Percentiles rank a stretch among this genome's conserved stretches.
Conservation (phyloP, 2,797 vertebrate species). For the Spinus olivaceus region DNA sequence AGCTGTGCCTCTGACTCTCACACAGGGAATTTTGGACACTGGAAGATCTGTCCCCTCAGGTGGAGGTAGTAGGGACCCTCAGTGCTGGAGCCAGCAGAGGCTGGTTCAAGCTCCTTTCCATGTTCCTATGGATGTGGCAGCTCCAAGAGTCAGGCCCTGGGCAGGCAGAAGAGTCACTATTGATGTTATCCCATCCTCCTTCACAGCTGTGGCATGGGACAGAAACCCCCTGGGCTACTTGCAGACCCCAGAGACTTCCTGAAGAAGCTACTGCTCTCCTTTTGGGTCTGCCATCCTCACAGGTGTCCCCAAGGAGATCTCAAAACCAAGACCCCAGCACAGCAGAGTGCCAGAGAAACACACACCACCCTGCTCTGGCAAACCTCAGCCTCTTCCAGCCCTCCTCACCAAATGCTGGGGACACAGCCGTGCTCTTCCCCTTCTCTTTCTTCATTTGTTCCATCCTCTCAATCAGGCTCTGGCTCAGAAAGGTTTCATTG, state of each 20-base stretch:
- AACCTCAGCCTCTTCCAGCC: neutral
- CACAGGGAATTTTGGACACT: neutral
- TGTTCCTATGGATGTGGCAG: neutral
- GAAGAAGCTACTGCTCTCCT: neutral
- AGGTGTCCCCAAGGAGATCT: neutral
- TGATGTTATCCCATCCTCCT: neutral
- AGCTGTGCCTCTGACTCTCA: neutral
- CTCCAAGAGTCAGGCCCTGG: neutral
- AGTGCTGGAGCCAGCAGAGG: neutral
- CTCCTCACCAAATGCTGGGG: neutral
- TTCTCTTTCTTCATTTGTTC: neutral
- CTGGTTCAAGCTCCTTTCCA: neutral
- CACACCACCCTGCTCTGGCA: accelerated
- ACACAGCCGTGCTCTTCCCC: accelerated
- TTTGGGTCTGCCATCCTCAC: neutral
- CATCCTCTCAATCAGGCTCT: neutral
- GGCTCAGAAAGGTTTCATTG: neutral
- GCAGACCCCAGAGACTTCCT: neutral
- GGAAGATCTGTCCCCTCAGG: neutral
- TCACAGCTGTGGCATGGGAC: neutral
- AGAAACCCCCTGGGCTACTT: neutral
- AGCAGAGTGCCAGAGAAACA: neutral
- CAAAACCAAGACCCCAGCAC: neutral
- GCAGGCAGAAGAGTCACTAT: neutral
- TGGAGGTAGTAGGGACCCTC: neutral